Evolutionary conservation across 2,797 vertebrate genomes (phyloP), one percentile per base, ranked within the genome.

Genomic region (Uromys caudimaculatus): DNA sequence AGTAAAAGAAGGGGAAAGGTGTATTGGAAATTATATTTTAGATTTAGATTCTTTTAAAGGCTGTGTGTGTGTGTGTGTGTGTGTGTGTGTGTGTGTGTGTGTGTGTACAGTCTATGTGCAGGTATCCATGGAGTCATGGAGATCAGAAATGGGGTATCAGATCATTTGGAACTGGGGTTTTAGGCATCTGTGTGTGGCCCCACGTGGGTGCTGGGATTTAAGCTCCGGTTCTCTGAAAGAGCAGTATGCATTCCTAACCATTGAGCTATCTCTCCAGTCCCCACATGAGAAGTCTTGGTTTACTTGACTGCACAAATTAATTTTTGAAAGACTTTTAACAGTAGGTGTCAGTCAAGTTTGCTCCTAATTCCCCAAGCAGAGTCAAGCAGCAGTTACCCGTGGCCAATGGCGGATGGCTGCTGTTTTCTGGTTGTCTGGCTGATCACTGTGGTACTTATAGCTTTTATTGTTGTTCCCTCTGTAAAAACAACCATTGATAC

Each of bases 391-490:
- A 44, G 71, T 41, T 44, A 24, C 38, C 41, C 12, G 60, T 56
- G 95, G 91, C 85, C 76, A 90, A 56, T 41, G 1, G 0, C 5
- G 50, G 64, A 89, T 75, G 83, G 86, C 35, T 14, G 29, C 0
- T 91, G 75, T 76, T 60, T 90, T 83, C 62, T 60, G 85, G 60
- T 89, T 89, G 89, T 90, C 87, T 77, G 82, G 91, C 62, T 91
- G 87, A 95, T 95, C 91, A 93, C 47, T 93, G 54, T 79, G 14
- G 91, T 89, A 96, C 95, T 96, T 96, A 97, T 29, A 93, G 94
- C 77, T 89, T 88, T 89, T 88, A 85, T 56, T 95, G 79, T 79
- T 78, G 91, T 54, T 96, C 29, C 86, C 44, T 56, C 77, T 97
- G 10, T 95, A 60, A 89, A 96, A 78, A 58, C 44, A 67, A 67